phyloP scores from a whole-genome alignment of 2,888 invertebrate genomes.

The Philopedon plagiatum region DNA sequence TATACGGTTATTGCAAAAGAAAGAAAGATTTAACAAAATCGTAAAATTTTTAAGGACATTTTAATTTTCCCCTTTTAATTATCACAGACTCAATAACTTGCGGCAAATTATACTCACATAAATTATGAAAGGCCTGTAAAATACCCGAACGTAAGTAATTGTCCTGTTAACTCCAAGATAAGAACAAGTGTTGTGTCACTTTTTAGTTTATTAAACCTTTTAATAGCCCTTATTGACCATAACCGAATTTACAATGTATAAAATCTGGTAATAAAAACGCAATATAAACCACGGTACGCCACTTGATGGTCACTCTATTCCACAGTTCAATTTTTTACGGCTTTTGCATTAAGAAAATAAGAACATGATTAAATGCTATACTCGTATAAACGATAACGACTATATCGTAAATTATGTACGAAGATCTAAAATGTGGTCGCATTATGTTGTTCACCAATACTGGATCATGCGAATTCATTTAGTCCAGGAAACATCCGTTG shows the following conservation, averaged over 20 bases:
- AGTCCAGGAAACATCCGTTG: too few species aligned
- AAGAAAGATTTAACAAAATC: background rate
- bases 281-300: conserved; percentile 24
- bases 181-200: conserved; percentile 43
- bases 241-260: conserved; percentile 42
- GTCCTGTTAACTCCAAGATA: conserved; percentile 19
- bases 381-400: conserved; percentile 18
- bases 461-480: background rate
- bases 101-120: conserved; percentile 9
- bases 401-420: conserved; percentile 15
- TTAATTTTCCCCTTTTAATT: background rate
- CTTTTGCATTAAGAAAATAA: background rate
- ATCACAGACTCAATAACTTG: background rate
- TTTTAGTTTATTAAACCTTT: conserved; percentile 30
- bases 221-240: conserved; percentile 25
- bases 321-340: conserved; percentile 3
- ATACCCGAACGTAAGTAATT: conserved; percentile 23
- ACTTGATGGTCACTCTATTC: conserved; percentile 31
- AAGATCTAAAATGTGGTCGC: background rate
- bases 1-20: background rate
- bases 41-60: background rate
- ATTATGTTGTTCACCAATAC: background rate
- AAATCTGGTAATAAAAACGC: conserved; percentile 13
- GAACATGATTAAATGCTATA: conserved; percentile 17
- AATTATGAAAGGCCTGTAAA: conserved; percentile 18